Evolutionary conservation across 2,888 invertebrate species (phyloP), one percentile per base, ranked within the genome.

Genomic region (Cyclophora punctaria): DNA sequence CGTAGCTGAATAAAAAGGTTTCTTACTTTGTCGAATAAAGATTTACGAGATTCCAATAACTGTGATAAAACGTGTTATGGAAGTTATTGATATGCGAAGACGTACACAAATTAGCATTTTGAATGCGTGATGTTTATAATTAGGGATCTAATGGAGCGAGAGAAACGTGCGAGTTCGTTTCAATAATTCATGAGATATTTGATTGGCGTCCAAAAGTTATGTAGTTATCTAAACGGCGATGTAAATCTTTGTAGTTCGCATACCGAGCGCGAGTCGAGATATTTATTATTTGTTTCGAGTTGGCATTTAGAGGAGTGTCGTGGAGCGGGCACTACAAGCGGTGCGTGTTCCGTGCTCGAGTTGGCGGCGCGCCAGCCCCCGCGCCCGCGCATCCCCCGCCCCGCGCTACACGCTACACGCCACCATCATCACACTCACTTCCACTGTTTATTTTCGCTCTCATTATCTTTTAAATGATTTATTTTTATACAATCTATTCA

Each of bases 401-500:
- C 20, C 20, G 20, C 20, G 20, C 20, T 20, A 20, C 20, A 20
- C 20, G 20, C 20, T 20, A 20, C 20, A 20, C 20, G 20, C 20
- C 20, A 20, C 20, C 20, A 74, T 73, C 75, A 83, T 73, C 75
- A 80, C 79, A 83, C 69, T 77, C 75, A 81, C 73, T 79, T 76
- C 78, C 78, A 76, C 72, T 73, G 72, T 79, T 85, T 84, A 87
- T 87, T 87, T 85, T 83, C 73, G 82, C 75, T 75, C 83, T 85
- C 85, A 85, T 88, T 88, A 88, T 86, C 80, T 80, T 75, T 74
- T 71, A 78, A 84, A 80, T 80, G 83, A 84, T 86, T 85, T 85
- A 88, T 88, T 86, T 84, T 75, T 62, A 77, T 71, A 69, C 66
- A 73, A 37, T 69, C 69, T 74, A 75, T 74, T 75, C 68, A 73